Evolutionary conservation across 2,888 invertebrate species (phyloP).

Genomic region (Acronicta leporina): DNA sequence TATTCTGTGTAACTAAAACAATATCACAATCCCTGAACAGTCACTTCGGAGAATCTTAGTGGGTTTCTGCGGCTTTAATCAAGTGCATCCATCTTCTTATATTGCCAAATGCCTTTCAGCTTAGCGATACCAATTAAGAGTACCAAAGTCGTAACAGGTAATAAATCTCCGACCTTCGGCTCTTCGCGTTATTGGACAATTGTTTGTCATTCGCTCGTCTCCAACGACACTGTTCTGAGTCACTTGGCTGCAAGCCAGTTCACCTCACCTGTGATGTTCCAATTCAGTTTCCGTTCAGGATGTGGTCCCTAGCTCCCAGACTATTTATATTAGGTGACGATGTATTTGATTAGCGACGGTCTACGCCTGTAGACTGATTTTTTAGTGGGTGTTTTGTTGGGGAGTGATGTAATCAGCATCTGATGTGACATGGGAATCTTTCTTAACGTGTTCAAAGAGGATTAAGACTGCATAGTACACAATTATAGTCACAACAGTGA

Average conservation of each 20-base stretch:
- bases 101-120: constrained; percentile 47
- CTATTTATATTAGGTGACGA: constrained; percentile 77
- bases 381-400: constrained; percentile 33
- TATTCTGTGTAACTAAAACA: constrained; percentile 9
- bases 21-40: constrained; percentile 11
- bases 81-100: constrained; percentile 32
- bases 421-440: constrained; percentile 7
- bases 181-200: constrained; percentile 59
- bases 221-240: constrained; percentile 62
- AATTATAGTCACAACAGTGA: not conserved
- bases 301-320: constrained; percentile 65
- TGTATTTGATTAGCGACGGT: constrained; percentile 69
- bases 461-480: no score
- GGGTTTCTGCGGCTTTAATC: constrained; percentile 17
- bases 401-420: constrained; percentile 34
- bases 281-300: constrained; percentile 80
- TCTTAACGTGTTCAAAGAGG: not conserved
- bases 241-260: constrained; percentile 76
- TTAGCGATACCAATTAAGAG: constrained; percentile 44
- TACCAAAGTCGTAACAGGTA: constrained; percentile 49
- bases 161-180: constrained; percentile 56
- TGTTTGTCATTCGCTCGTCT: constrained; percentile 55
- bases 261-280: constrained; percentile 78
- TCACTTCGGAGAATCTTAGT: constrained; percentile 28
- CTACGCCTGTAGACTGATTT: constrained; percentile 56